These are phyloP conservation scores for Hestina assimilis DNA, from an alignment of 1,140 invertebrate species.

Conservation along the genomic window DNA sequence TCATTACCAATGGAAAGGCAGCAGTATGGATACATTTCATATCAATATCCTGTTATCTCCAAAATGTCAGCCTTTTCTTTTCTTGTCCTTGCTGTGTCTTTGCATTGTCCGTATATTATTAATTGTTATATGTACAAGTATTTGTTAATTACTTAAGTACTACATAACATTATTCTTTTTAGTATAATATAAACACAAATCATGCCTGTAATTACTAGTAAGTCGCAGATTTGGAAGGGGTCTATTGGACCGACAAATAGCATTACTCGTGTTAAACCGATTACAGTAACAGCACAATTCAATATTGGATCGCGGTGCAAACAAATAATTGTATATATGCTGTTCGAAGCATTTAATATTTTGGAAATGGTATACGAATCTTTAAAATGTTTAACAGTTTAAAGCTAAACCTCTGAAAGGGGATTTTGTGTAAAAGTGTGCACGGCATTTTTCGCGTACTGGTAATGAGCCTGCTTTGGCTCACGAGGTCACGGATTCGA, in stretches of 20 bases:
- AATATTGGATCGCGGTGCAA: conserved; percentile 25
- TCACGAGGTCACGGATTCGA: no score
- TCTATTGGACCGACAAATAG: conserved; percentile 48
- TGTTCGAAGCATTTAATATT: neutral
- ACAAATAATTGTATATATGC: conserved; percentile 6
- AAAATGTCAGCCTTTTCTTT: no score
- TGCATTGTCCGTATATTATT: neutral
- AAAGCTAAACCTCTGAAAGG: no score
- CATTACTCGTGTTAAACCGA: conserved; percentile 56
- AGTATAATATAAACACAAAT: conserved; percentile 29
- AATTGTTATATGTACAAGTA: neutral
- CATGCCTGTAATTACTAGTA: conserved; percentile 38
- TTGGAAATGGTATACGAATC: neutral
- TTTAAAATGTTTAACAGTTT: no score
- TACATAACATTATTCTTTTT: neutral
- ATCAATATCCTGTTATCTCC: no score
- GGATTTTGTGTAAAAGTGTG: no score
- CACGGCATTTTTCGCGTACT: no score
- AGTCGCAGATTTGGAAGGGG: conserved; percentile 26
- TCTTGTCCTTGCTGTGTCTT: neutral
- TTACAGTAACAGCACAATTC: conserved; percentile 41
- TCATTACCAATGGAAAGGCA: no score
- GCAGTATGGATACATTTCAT: no score
- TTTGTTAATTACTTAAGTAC: neutral
- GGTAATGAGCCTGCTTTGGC: no score